These are phyloP conservation scores for Fistularia commersonii DNA, from an alignment of 2,797 vertebrate genomes.

Conservation along the genomic window DNA sequence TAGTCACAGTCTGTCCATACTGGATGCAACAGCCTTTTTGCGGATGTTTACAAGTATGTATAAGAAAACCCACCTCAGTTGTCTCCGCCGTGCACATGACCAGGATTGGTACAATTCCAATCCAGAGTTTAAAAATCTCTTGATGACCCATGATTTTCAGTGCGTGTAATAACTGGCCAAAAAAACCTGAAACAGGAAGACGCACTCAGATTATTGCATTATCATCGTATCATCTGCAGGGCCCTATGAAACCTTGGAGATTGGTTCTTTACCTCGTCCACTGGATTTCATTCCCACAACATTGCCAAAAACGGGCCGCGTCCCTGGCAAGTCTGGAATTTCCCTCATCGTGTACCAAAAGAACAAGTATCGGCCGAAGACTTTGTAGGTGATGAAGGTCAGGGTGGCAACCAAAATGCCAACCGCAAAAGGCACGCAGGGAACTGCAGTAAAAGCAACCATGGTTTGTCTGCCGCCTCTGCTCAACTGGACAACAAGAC, in stretches of 20 bases:
- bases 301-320: slow-evolving; percentile 70
- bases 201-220: neutral
- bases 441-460: too few species aligned
- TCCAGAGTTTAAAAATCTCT: slow-evolving; percentile 81
- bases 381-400: slow-evolving; percentile 51
- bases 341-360: slow-evolving; percentile 69
- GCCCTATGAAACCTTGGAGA: slow-evolving; percentile 11
- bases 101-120: slow-evolving; percentile 81
- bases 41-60: too few species aligned
- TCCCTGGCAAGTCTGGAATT: slow-evolving; percentile 52
- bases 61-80: too few species aligned
- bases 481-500: too few species aligned
- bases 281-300: slow-evolving; percentile 65
- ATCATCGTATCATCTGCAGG: neutral
- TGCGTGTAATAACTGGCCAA: slow-evolving; percentile 88
- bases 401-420: slow-evolving; percentile 49
- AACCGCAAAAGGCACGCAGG: too few species aligned
- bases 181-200: slow-evolving; percentile 9
- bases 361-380: slow-evolving; percentile 56
- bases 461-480: too few species aligned
- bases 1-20: too few species aligned
- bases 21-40: too few species aligned
- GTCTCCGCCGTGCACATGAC: slow-evolving; percentile 79
- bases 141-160: slow-evolving; percentile 63
- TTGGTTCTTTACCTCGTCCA: slow-evolving; percentile 72